phyloP scores from a whole-genome alignment of 2,113 vertebrate genomes.

The Pelusios castaneus region DNA sequence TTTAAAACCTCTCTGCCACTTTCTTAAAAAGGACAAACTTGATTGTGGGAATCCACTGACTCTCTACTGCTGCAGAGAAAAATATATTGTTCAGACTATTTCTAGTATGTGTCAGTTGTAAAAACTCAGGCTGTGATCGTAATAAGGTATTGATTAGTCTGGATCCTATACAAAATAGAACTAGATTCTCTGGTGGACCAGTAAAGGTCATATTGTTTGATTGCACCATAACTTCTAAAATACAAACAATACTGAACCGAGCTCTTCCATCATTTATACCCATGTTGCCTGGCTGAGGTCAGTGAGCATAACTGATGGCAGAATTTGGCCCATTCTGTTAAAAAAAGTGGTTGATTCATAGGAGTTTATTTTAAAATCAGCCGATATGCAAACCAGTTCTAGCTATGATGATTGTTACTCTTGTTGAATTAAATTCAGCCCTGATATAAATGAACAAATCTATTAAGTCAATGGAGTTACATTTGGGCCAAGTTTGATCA shows the following conservation, averaged over 20 bases:
- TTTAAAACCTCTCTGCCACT: conserved; percentile 9
- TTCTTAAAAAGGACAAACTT: conserved; percentile 31
- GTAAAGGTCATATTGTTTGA: conserved; percentile 89
- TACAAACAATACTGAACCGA: conserved; percentile 73
- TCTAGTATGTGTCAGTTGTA: conserved; percentile 41
- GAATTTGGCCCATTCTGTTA: conserved; percentile 38
- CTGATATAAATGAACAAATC: neutral
- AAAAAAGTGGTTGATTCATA: conserved; percentile 36
- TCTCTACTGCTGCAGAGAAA: conserved; percentile 20
- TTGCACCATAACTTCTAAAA: conserved; percentile 78
- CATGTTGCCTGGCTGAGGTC: conserved; percentile 25
- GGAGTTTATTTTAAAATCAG: neutral
- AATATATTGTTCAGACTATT: conserved; percentile 3
- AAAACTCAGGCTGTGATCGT: conserved; percentile 62
- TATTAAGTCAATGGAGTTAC: neutral
- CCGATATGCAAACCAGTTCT: neutral
- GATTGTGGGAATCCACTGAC: conserved; percentile 36
- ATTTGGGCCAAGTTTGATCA: neutral
- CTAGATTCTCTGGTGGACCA: conserved; percentile 87
- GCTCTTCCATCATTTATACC: conserved; percentile 46
- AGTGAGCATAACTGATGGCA: conserved; percentile 27
- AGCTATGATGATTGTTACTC: neutral
- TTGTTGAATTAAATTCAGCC: neutral
- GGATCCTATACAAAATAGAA: conserved; percentile 81
- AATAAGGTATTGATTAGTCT: conserved; percentile 98